Conservation (phyloP, 1,140 invertebrate species). For the Zaprionus capensis region DNA sequence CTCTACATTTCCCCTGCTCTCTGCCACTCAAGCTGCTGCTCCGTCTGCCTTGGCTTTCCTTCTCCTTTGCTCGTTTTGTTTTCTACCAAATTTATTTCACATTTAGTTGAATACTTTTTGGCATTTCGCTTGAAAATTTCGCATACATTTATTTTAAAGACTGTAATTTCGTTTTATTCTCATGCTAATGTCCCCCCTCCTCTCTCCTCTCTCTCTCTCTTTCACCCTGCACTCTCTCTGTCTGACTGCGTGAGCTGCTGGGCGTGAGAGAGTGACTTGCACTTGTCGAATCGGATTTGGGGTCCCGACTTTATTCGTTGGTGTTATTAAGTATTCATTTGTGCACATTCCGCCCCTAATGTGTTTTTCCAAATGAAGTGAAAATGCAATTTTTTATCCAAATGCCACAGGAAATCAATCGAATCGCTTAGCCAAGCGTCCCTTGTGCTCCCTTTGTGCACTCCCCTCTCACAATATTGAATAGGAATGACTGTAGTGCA, state of each 20-base stretch:
- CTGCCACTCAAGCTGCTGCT: background rate
- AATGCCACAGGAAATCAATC: conserved; percentile 57
- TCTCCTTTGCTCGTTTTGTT: conserved; percentile 54
- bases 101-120: conserved; percentile 81
- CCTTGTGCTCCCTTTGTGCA: background rate
- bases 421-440: conserved; percentile 29
- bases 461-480: background rate
- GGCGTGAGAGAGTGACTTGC: conserved; percentile 42
- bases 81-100: conserved; percentile 79
- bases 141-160: conserved; percentile 83
- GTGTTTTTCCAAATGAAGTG: conserved; percentile 48
- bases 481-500: background rate
- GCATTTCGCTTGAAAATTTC: conserved; percentile 69
- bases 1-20: background rate
- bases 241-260: conserved; percentile 2
- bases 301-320: conserved; percentile 23
- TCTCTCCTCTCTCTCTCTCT: background rate
- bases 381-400: conserved; percentile 53
- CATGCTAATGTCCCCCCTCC: conserved; percentile 64
- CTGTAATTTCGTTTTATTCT: conserved; percentile 79
- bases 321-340: conserved; percentile 76
- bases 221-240: background rate
- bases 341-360: conserved; percentile 66
- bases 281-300: conserved; percentile 30
- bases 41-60: background rate